Conservation (phyloP, 2,888 invertebrate genomes). For the Perdita meconis region DNA sequence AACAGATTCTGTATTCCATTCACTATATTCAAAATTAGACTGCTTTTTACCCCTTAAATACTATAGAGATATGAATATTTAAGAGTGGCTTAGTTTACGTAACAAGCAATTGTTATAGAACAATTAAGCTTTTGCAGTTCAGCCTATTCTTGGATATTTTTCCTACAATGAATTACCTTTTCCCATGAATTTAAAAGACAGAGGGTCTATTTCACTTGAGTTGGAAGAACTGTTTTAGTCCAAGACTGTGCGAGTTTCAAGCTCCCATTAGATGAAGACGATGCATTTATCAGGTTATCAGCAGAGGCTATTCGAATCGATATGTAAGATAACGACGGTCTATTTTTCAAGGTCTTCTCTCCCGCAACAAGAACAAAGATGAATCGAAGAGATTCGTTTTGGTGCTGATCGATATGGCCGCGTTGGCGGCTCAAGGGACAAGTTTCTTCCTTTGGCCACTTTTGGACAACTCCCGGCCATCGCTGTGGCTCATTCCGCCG, state of each 20-base stretch:
- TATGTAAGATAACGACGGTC: background rate
- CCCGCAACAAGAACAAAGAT: slow-evolving; percentile 89
- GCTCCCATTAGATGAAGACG: background rate
- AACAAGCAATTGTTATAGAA: too few species aligned
- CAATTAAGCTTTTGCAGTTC: too few species aligned
- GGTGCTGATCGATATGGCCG: slow-evolving; percentile 92
- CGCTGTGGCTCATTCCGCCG: slow-evolving; percentile 94
- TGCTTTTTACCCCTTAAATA: too few species aligned
- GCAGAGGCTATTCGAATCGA: background rate
- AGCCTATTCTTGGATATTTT: too few species aligned
- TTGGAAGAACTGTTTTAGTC: background rate
- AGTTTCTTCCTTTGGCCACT: slow-evolving; percentile 97
- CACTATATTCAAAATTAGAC: too few species aligned
- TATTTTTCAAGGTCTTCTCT: slow-evolving; percentile 88
- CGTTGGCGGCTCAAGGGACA: slow-evolving; percentile 94
- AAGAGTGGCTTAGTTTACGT: too few species aligned
- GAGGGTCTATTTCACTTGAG: background rate
- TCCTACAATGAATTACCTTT: too few species aligned
- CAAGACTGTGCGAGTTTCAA: too few species aligned
- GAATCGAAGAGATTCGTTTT: slow-evolving; percentile 92
- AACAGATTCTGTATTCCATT: too few species aligned
- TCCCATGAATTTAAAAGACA: background rate
- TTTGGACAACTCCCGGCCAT: slow-evolving; percentile 88
- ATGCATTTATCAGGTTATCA: background rate
- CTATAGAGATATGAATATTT: too few species aligned